Percentiles rank a stretch among this genome's conserved stretches.
Conservation (phyloP, 2,888 invertebrate genomes). For the Acronicta leporina region DNA sequence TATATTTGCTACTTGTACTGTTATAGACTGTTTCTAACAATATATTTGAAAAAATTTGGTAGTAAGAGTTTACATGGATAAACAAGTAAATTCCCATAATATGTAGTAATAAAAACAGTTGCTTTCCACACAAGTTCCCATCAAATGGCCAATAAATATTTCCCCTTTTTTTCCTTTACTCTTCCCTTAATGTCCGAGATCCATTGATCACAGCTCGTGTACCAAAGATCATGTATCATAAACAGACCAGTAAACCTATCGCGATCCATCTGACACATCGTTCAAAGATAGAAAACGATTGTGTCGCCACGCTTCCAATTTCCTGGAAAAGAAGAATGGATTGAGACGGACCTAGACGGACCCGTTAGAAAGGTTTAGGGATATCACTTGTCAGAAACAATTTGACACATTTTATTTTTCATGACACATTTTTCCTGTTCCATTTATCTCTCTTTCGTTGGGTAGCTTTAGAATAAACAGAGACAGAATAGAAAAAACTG, state of each 20-base stretch:
- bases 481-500: too few species aligned
- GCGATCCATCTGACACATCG: conserved; percentile 26
- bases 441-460: not conserved
- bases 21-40: too few species aligned
- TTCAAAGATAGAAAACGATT: conserved; percentile 37
- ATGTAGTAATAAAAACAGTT: too few species aligned
- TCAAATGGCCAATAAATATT: too few species aligned
- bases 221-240: conserved; percentile 12
- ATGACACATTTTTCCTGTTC: conserved; percentile 1
- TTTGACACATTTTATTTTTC: conserved; percentile 3
- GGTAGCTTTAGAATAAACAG: not conserved
- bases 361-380: conserved; percentile 33
- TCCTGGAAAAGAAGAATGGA: conserved; percentile 58
- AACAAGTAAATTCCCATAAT: too few species aligned
- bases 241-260: conserved; percentile 19
- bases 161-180: not conserved
- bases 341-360: conserved; percentile 51
- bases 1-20: too few species aligned
- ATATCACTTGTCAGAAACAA: conserved; percentile 33
- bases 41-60: too few species aligned
- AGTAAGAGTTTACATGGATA: too few species aligned
- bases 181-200: conserved; percentile 6
- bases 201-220: conserved; percentile 8
- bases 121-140: too few species aligned
- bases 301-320: conserved; percentile 40